Percentiles rank a stretch among this genome's conserved stretches.
Conservation (phyloP, 2,888 invertebrate genomes). For the Automeris io region DNA sequence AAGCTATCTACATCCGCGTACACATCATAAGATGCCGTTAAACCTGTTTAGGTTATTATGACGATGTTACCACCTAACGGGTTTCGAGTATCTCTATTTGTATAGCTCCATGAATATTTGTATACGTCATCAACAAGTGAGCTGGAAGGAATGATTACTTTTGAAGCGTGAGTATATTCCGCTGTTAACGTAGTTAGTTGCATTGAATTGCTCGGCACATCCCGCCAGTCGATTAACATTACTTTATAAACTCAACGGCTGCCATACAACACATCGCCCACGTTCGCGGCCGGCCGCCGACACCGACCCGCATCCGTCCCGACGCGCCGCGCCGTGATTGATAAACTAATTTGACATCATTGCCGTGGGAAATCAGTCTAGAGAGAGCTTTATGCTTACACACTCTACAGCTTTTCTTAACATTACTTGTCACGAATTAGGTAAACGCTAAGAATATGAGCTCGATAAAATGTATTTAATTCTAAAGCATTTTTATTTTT, state of each 20-base stretch:
- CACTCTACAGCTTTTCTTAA: too few species aligned
- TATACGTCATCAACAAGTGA: constrained; percentile 9
- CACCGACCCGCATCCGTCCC: constrained; percentile 58
- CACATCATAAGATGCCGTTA: constrained; percentile 37
- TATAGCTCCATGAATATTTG: constrained; percentile 10
- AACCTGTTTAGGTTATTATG: constrained; percentile 37
- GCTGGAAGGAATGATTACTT: constrained; percentile 8
- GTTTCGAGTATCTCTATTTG: constrained; percentile 12
- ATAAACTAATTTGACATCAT: constrained; percentile 67
- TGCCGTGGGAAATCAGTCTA: constrained; percentile 58
- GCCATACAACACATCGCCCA: constrained; percentile 51
- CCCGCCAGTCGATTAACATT: constrained; percentile 40
- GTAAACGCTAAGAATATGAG: too few species aligned
- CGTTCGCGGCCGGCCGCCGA: constrained; percentile 38
- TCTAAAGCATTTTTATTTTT: neutral
- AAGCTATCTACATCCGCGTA: constrained; percentile 38
- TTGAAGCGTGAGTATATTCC: constrained; percentile 15
- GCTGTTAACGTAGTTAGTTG: constrained; percentile 17
- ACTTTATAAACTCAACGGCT: constrained; percentile 44
- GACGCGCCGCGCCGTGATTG: constrained; percentile 63
- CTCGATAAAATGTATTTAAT: too few species aligned
- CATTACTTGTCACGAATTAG: too few species aligned
- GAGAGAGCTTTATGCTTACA: too few species aligned
- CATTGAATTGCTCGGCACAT: constrained; percentile 38
- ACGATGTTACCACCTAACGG: constrained; percentile 40